Base-by-base conservation (phyloP, 2,797 vertebrate species). In the Leptatherina wallacei region DNA sequence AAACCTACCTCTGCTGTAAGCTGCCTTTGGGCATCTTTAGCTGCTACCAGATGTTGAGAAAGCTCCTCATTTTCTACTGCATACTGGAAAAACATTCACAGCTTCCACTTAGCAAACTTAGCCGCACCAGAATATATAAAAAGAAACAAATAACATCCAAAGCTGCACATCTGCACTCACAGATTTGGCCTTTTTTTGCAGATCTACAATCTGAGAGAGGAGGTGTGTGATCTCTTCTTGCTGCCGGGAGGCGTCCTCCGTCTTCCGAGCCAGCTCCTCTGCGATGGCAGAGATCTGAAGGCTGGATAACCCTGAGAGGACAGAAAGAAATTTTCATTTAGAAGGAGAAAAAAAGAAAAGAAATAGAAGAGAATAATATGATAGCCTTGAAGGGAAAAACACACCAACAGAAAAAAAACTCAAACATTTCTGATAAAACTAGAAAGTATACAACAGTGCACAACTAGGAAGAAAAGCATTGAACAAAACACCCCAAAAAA, bases 221-320 rank as follows among this genome's bases (percentile, higher is more conserved):
- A 99, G 95, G 86, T 98, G 96, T 0, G 98, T 99, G 91, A 99
- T 98, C 90, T 99, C 97, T 73, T 99, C 98, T 55, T 99, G 98
- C 80, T 99, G 98, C 0, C 98, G 95, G n/a, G 97, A 95, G 1
- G 97, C 96, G n/a, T 99, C 98, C 59, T 99, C 98, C 0, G 97
- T 99, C 92, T 99, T 99, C 81, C 96, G 97, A 51, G 96, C 96
- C 91, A 99, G 64, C 54, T 99, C 98, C 72, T 99, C 98, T 0
- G 98, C 96, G 79, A 99, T 96, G 61, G 89, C 89, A 30, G 95
- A 95, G 86, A 99, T 98, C 78, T 99, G 98, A 69, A 97, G 94
- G n/a, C 95, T 99, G 84, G 98, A 97, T 82, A 97, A 92, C 74
- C 95, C 98, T 99, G 84, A 36, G 0, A 5, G 40, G 22, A 72